Evolutionary conservation across 35 echinoderm and acorn worm species (phyloP).

Genomic region (Stichopus chloronotus): DNA sequence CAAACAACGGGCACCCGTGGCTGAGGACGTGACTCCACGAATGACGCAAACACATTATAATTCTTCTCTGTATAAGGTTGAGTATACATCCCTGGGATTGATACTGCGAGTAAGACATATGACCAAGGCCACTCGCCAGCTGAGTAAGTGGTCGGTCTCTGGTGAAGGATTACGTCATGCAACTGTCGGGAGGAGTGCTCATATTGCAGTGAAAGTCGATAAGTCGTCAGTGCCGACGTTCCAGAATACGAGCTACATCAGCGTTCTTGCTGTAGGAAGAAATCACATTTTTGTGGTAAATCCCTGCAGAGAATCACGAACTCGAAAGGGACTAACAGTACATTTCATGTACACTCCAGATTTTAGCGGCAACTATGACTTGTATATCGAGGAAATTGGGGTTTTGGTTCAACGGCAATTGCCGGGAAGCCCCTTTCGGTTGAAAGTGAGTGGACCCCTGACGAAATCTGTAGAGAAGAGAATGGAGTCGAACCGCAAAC

Average conservation of each 20-base stretch:
- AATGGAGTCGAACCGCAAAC: background rate
- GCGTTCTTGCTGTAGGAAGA: conserved; percentile 30
- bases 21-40: too few relatives aligned
- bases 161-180: background rate
- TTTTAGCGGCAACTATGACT: background rate
- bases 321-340: background rate
- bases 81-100: background rate
- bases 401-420: background rate
- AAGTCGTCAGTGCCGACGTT: too few relatives aligned
- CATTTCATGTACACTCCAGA: background rate
- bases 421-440: conserved; percentile 21
- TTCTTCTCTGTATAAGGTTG: background rate
- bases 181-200: background rate
- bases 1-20: too few relatives aligned
- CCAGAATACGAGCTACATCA: too few relatives aligned
- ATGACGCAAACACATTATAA: too few relatives aligned
- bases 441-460: background rate
- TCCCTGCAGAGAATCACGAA: background rate
- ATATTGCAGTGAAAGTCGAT: too few relatives aligned
- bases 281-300: conserved; percentile 15
- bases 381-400: conserved; percentile 19
- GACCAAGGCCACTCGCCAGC: background rate
- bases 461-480: background rate
- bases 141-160: background rate
- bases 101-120: background rate